phyloP scores from a whole-genome alignment of 2,797 vertebrate species.

The Rhynchonycteris naso region DNA sequence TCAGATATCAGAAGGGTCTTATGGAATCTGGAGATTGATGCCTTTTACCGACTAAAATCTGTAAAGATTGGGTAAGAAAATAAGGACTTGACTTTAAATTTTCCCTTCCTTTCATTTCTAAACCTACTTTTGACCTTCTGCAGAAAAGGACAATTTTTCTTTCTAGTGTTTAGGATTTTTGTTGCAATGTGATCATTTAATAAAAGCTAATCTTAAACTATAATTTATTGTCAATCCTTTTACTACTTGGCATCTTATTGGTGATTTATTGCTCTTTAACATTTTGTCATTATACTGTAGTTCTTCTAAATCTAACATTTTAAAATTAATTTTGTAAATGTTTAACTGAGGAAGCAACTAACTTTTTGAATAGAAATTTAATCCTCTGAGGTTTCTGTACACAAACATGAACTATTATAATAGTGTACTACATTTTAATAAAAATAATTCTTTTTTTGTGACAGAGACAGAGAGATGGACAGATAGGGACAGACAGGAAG shows the following conservation, averaged over 20 bases:
- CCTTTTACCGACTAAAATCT: neutral
- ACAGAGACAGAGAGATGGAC: too few relatives aligned
- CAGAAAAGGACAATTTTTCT: neutral
- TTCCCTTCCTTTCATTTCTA: conserved; percentile 24
- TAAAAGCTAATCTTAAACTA: conserved; percentile 20
- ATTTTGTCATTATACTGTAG: conserved; percentile 3
- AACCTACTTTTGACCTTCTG: conserved; percentile 36
- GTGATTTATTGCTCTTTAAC: neutral
- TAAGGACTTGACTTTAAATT: neutral
- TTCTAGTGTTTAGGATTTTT: conserved; percentile 22
- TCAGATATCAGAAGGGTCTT: neutral
- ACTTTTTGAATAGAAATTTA: conserved; percentile 33
- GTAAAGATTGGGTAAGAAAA: conserved; percentile 49
- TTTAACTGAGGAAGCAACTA: conserved; percentile 12
- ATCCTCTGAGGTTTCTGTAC: neutral
- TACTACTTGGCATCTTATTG: neutral
- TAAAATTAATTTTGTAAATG: conserved; percentile 22
- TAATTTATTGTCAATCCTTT: neutral
- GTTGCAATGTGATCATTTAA: conserved; percentile 8
- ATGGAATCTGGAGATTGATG: neutral
- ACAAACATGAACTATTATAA: neutral
- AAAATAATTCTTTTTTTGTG: neutral
- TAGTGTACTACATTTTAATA: neutral
- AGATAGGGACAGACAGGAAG: too few relatives aligned
- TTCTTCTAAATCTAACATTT: conserved; percentile 29